Evolutionary conservation across 1,140 invertebrate species (phyloP).

Genomic region (Proctacanthus coquilletti): DNA sequence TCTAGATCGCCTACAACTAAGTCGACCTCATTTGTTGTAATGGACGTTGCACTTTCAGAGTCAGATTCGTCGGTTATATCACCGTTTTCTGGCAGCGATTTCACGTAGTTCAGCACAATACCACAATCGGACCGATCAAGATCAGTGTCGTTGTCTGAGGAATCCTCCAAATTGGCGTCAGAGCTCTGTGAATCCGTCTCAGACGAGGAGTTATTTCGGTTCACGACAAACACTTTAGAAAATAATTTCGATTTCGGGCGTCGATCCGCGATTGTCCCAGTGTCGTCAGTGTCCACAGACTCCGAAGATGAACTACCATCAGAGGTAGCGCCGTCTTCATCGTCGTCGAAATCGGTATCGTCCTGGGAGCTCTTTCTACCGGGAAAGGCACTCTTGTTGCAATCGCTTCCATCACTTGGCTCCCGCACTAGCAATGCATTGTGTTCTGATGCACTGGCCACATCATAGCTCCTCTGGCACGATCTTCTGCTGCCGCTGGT

Average conservation of each 20-base stretch:
- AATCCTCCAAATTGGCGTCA: conserved; percentile 36
- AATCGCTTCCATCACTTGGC: neutral
- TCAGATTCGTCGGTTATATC: conserved; percentile 1
- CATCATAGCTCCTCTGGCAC: conserved; percentile 33
- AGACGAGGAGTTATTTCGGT: conserved; percentile 47
- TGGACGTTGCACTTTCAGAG: neutral
- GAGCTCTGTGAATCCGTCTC: conserved; percentile 35
- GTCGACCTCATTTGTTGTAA: neutral
- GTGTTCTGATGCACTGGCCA: conserved; percentile 31
- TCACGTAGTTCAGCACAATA: conserved; percentile 29
- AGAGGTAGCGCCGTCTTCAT: neutral
- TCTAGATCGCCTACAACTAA: neutral
- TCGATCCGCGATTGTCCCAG: conserved; percentile 23
- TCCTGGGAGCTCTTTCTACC: too few species aligned
- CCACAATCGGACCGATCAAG: conserved; percentile 31
- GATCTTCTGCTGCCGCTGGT: conserved; percentile 14
- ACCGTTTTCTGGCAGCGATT: conserved; percentile 18
- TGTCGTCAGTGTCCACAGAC: conserved; percentile 24
- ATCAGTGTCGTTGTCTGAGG: conserved; percentile 37
- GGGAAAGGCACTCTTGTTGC: neutral
- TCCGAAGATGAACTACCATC: conserved; percentile 14
- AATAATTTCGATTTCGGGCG: conserved; percentile 44
- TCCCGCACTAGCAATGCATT: conserved; percentile 14
- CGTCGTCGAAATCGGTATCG: neutral
- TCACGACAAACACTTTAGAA: conserved; percentile 57